These are phyloP conservation scores for Plectrocnemia conspersa DNA, from an alignment of 1,140 invertebrate genomes.

Conservation along the genomic window DNA sequence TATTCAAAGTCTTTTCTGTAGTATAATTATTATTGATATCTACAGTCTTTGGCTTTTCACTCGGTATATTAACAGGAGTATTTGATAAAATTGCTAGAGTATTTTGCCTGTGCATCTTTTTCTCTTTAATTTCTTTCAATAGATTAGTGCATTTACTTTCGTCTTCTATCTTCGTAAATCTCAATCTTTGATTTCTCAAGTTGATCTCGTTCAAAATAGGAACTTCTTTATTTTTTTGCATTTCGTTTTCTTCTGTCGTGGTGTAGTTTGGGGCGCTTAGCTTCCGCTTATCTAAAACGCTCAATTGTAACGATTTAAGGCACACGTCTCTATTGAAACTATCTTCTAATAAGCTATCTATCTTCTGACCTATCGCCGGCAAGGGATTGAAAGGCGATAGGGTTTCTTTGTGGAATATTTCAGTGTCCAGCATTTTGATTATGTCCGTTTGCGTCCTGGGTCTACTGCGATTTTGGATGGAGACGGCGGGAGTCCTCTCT, in stretches of 20 bases:
- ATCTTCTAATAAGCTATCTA: conserved; percentile 30
- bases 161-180: conserved; percentile 4
- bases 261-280: conserved; percentile 25
- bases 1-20: no score
- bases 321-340: conserved; percentile 41
- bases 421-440: conserved; percentile 45
- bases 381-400: conserved; percentile 47
- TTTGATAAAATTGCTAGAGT: no score
- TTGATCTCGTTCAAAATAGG: conserved; percentile 23
- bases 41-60: no score
- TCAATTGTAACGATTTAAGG: conserved; percentile 22
- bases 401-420: conserved; percentile 41
- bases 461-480: background rate
- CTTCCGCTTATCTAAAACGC: conserved; percentile 35
- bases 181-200: conserved; percentile 20
- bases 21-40: no score
- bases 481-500: background rate
- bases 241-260: conserved; percentile 14
- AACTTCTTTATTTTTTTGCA: background rate
- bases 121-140: conserved; percentile 11
- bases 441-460: conserved; percentile 27
- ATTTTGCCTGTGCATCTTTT: conserved; percentile 1
- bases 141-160: conserved; percentile 6
- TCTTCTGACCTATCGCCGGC: conserved; percentile 46
- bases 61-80: no score